phyloP scores from a whole-genome alignment of 92 coral and sea anemone genomes.

The Paragorgia papillata region DNA sequence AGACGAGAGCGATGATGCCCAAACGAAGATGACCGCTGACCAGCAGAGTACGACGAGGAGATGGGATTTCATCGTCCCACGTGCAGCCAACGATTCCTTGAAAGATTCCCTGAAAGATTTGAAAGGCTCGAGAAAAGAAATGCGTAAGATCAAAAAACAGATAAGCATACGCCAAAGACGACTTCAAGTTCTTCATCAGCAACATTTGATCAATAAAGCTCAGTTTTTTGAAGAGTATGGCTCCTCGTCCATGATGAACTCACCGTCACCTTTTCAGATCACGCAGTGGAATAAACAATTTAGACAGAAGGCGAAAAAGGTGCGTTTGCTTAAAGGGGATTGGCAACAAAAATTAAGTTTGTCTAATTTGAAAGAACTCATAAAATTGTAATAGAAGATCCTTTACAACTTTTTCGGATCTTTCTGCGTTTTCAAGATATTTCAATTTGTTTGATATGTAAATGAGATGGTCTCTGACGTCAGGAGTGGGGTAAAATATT shows the following conservation, averaged over 20 bases:
- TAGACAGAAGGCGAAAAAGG: conserved; percentile 31
- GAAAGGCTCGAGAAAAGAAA: conserved; percentile 34
- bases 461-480: too few species aligned
- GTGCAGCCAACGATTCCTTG: conserved; percentile 54
- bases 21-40: conserved; percentile 21
- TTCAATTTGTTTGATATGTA: too few species aligned
- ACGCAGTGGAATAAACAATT: conserved; percentile 41
- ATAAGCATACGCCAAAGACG: conserved; percentile 67
- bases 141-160: conserved; percentile 66
- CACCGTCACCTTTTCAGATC: conserved; percentile 26
- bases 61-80: conserved; percentile 98
- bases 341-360: too few species aligned
- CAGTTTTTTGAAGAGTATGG: conserved; percentile 5
- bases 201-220: conserved; percentile 35
- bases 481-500: too few species aligned
- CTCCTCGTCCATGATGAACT: background rate
- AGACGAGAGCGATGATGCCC: background rate
- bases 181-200: conserved; percentile 66
- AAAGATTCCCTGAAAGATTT: background rate
- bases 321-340: background rate
- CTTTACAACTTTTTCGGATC: too few species aligned
- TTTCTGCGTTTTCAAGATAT: too few species aligned
- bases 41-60: conserved; percentile 46
- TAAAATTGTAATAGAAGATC: too few species aligned
- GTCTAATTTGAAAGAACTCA: too few species aligned